Base-by-base conservation (phyloP, 64 coral and sea anemone species). In the Stylophora pistillata region DNA sequence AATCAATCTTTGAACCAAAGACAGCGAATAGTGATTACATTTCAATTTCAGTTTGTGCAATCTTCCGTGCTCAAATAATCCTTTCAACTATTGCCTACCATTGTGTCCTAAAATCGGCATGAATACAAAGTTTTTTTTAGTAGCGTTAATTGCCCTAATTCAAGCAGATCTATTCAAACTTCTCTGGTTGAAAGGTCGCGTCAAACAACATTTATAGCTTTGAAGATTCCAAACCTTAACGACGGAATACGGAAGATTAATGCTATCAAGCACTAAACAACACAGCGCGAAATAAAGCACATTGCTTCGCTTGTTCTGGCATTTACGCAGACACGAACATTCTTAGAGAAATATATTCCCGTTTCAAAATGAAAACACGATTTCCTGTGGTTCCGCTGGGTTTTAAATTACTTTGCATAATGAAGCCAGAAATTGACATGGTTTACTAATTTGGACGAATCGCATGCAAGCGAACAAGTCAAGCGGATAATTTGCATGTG, bases 371-470 rank as follows among this genome's bases (percentile, higher is more conserved):
- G 18, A 20, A 76, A 76, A 21, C 32, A 37, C 17, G 10, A 53
- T 76, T 76, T 53, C 73, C 73, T 23, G 72, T 16, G 29, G 31
- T 32, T 10, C 53, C 37, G 7, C 37, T 47, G 9, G 41, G 55
- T 79, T 79, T 56, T 79, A 62, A 81, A 81, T 81, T 61, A 61
- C 57, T 15, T 12, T 37, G 57, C 15, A 82, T 63, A 64, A 82
- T 82, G 12, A 26, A 68, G 13, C 20, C 64, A 21, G 20, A 68
- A 68, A 68, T 68, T 26, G 13, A 68, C 64, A 68, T 25, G n/a
- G 20, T 25, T 68, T 12, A 47, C 37, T 3, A 11, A 11, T 68
- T 68, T n/a, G 21, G 64, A 28, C 64, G 64, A 68, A 68, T 68
- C 64, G 23, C 21, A 21, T 68, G n/a, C 64, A 68, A 68, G 64